These are phyloP conservation scores for Channallabes apus DNA, from an alignment of 2,797 vertebrate species.

Conservation along the genomic window DNA sequence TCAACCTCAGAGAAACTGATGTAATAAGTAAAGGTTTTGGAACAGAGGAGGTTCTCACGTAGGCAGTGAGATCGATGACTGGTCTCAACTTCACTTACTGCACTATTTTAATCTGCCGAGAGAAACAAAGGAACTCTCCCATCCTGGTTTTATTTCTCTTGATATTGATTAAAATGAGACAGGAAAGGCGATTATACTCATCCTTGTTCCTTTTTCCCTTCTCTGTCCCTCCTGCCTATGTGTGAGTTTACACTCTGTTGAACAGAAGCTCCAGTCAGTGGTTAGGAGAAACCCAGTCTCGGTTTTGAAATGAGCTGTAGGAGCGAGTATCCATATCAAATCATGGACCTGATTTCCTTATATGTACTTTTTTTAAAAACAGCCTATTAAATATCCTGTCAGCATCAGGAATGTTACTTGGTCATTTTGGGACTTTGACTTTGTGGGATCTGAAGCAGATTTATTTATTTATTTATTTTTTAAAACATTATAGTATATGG, in stretches of 20 bases:
- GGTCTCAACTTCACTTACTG: not conserved
- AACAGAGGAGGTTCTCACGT: not conserved
- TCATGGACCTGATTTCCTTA: not conserved
- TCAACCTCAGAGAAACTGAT: not conserved
- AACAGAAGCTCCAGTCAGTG: not conserved
- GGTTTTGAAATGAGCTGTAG: not conserved
- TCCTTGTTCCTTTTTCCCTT: slow-evolving; percentile 7
- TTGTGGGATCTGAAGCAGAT: not conserved
- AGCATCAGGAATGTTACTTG: not conserved
- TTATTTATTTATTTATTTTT: not conserved
- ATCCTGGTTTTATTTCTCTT: slow-evolving; percentile 21
- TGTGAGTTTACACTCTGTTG: not conserved
- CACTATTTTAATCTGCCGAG: slow-evolving; percentile 15
- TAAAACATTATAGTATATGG: not conserved
- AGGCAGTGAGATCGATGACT: slow-evolving; percentile 12
- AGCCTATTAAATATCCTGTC: not conserved
- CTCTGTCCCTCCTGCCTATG: not conserved
- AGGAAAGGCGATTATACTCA: slow-evolving; percentile 20
- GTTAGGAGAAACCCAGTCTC: not conserved
- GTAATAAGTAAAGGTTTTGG: slow-evolving; percentile 13
- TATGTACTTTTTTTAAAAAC: not conserved
- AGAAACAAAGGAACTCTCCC: slow-evolving; percentile 6
- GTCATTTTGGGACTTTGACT: not conserved
- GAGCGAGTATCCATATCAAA: not conserved
- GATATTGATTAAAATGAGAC: slow-evolving; percentile 11